Base-by-base conservation (phyloP, 2,797 vertebrate species). In the Sebastes trivittatus region DNA sequence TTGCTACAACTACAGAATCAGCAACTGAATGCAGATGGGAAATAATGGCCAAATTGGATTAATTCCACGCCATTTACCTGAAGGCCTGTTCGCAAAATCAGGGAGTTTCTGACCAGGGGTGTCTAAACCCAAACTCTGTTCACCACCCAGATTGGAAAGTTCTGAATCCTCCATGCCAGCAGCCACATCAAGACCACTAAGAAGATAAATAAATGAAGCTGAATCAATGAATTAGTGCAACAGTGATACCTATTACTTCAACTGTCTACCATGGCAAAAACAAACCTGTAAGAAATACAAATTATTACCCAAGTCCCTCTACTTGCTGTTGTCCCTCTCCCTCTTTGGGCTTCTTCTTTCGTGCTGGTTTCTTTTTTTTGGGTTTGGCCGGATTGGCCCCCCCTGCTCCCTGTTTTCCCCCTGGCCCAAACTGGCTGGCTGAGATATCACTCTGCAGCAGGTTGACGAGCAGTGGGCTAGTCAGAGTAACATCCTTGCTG, bases 391-490 rank as follows among this genome's bases (percentile, higher is more conserved):
- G 94, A 87, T 96, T 98, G 71, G 93, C 95, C 49, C 94, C 97
- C 20, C 93, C 94, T 32, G 95, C 72, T 79, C 97, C 98, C 83
- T 98, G 98, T 88, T 99, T 99, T 92, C 95, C 98, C 90, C 97
- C 98, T 76, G 98, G 97, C 61, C 98, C 98, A 91, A 99, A 99
- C 94, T 99, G 98, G 86, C 97, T 97, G 13, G 98, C 97, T 61
- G 98, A 98, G 90, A 99, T 99, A 87, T 99, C 98, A 25, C 98
- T 99, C 89, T 99, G 98, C n/a, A 99, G 94, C 77, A 99, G 95
- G 92, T 99, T 99, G 84, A 99, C 98, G 83, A 99, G 94, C 71
- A 99, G 94, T 0, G 98, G 98, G 70, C 98, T 99, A 16, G 98
- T 99, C 89, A 99, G 90, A 0, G 98, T 99, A 77, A 99, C 98